phyloP scores from a whole-genome alignment of 2,113 vertebrate genomes.

The Channa argus region DNA sequence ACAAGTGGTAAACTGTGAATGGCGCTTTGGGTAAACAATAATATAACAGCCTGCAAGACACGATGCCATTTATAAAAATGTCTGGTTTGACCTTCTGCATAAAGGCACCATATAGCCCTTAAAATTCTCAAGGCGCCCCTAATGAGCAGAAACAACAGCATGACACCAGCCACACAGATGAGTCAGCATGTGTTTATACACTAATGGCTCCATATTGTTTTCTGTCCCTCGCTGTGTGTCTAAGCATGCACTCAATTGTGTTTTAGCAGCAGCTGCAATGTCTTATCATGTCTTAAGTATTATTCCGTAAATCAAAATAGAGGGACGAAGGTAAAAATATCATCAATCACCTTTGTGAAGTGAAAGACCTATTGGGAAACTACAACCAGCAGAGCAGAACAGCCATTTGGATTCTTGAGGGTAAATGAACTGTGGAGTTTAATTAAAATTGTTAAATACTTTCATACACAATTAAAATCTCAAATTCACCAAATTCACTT shows the following conservation, averaged over 20 bases:
- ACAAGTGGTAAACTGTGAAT: neutral
- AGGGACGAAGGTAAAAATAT: neutral
- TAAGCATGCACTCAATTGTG: conserved; percentile 14
- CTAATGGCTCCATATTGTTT: conserved; percentile 54
- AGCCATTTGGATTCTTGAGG: neutral
- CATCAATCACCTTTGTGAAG: neutral
- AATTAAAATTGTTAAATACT: neutral
- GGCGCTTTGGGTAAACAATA: neutral
- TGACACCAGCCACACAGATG: conserved; percentile 41
- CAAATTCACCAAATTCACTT: neutral
- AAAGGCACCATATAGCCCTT: neutral
- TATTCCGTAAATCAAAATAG: conserved; percentile 13
- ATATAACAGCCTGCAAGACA: neutral
- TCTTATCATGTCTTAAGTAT: neutral
- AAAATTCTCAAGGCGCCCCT: conserved; percentile 45
- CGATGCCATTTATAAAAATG: conserved; percentile 8
- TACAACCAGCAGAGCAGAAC: neutral
- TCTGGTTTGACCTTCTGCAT: neutral
- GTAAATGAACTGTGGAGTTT: neutral
- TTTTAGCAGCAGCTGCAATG: conserved; percentile 16
- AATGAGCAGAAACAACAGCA: conserved; percentile 53
- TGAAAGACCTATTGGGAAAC: neutral
- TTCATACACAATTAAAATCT: neutral
- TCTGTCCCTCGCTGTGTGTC: conserved; percentile 37
- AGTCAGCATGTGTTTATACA: conserved; percentile 52